A percentile compares a stretch with the other conserved stretches of the same genome.
phyloP scores from a whole-genome alignment of 2,113 vertebrate genomes.

The Amblyornis subalaris region DNA sequence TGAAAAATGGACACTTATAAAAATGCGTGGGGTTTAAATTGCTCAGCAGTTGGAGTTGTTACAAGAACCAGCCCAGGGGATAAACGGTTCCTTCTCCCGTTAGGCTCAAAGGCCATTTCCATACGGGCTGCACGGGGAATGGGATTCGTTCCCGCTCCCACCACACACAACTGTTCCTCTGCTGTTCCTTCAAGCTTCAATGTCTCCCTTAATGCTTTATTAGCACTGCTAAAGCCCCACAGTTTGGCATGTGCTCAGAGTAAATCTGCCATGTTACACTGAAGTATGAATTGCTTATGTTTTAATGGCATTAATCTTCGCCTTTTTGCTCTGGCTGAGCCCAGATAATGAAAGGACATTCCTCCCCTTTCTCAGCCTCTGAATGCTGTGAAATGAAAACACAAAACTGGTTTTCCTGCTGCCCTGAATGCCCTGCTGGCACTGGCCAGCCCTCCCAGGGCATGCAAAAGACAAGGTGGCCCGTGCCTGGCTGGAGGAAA shows the following conservation, averaged over 20 bases:
- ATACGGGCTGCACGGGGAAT: background rate
- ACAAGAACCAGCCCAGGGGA: slow-evolving; percentile 36
- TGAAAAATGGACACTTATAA: slow-evolving; percentile 53
- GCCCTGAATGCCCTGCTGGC: background rate
- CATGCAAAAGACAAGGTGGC: background rate
- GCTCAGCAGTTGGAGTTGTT: slow-evolving; percentile 27
- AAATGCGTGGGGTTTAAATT: slow-evolving; percentile 64
- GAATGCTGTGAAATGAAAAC: background rate
- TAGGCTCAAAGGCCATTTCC: slow-evolving; percentile 7
- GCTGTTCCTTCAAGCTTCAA: slow-evolving; percentile 21
- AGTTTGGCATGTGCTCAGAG: slow-evolving; percentile 1
- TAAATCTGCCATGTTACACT: slow-evolving; percentile 41
- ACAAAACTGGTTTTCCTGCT: background rate
- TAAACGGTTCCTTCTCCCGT: slow-evolving; percentile 27
- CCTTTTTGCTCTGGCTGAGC: background rate
- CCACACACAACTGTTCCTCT: background rate
- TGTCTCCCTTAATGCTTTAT: slow-evolving; percentile 43
- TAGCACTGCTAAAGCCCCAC: slow-evolving; percentile 10
- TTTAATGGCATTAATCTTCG: slow-evolving; percentile 48
- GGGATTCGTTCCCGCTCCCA: slow-evolving; percentile 26
- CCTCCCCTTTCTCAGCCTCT: background rate
- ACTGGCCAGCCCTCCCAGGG: background rate
- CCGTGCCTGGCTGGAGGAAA: background rate
- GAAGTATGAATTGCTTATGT: slow-evolving; percentile 4
- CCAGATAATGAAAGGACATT: background rate